These are phyloP conservation scores for Mythimna impura DNA, from an alignment of 2,888 invertebrate species.

Conservation along the genomic window DNA sequence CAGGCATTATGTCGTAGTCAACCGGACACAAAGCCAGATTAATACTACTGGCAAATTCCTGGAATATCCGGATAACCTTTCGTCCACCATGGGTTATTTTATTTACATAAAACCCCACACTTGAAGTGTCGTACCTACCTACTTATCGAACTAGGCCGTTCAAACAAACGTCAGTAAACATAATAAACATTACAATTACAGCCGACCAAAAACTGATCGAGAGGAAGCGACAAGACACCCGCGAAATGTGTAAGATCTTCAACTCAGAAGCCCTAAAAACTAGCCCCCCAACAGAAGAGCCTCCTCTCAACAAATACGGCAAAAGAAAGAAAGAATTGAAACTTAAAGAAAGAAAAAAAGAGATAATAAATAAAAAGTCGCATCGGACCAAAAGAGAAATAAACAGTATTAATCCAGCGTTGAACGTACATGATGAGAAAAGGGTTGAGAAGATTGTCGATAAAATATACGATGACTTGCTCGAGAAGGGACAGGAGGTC, in stretches of 20 bases:
- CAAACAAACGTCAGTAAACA: neutral
- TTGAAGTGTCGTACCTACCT: neutral
- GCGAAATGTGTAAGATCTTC: conserved; percentile 84
- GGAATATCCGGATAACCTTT: too few relatives aligned
- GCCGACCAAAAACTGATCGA: conserved; percentile 80
- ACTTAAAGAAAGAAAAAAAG: conserved; percentile 17
- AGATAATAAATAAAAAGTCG: conserved; percentile 5
- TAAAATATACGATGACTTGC: conserved; percentile 80
- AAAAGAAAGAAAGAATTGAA: conserved; percentile 29
- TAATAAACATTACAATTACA: conserved; percentile 55
- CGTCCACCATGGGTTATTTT: too few relatives aligned
- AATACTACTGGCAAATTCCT: too few relatives aligned
- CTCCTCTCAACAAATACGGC: conserved; percentile 39
- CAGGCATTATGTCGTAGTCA: neutral
- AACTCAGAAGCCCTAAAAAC: conserved; percentile 73
- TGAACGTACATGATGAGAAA: conserved; percentile 69
- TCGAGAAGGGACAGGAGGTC: conserved; percentile 72
- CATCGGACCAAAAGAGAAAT: conserved; percentile 64
- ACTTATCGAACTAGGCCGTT: neutral
- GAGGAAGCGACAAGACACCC: conserved; percentile 81
- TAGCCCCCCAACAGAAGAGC: conserved; percentile 16
- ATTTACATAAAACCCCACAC: too few relatives aligned
- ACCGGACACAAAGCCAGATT: neutral
- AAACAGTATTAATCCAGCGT: conserved; percentile 63
- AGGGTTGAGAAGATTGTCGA: conserved; percentile 81